These are phyloP conservation scores for Hyphantria cunea DNA, from an alignment of 1,140 invertebrate species.

Conservation along the genomic window DNA sequence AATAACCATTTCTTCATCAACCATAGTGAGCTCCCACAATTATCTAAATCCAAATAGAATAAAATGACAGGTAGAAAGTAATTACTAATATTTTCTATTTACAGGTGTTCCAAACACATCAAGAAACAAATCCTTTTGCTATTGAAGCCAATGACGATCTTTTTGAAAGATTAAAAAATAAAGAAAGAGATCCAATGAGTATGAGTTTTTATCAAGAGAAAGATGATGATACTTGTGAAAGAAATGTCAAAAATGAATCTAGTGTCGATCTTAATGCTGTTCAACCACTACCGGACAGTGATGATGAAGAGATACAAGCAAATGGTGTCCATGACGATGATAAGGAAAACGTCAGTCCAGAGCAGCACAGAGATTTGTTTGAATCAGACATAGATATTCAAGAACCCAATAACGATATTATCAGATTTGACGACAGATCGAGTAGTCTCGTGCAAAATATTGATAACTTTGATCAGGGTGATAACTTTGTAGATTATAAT, in stretches of 20 bases:
- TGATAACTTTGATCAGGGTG: constrained; percentile 43
- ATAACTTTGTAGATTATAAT: constrained; percentile 63
- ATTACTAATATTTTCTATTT: constrained; percentile 31
- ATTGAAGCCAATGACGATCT: constrained; percentile 74
- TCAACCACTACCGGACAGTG: constrained; percentile 83
- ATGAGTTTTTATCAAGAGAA: constrained; percentile 87
- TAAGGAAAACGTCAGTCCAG: constrained; percentile 69
- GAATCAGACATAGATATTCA: constrained; percentile 35
- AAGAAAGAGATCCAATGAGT: constrained; percentile 85
- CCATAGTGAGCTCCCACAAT: no score
- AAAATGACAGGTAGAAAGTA: no score
- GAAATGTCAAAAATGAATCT: constrained; percentile 52
- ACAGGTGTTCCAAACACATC: constrained; percentile 71
- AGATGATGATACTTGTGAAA: constrained; percentile 82
- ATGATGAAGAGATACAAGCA: constrained; percentile 79
- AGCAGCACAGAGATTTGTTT: constrained; percentile 44
- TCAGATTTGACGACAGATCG: constrained; percentile 57
- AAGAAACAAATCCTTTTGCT: constrained; percentile 71
- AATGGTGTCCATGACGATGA: constrained; percentile 60
- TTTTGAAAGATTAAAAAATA: constrained; percentile 79
- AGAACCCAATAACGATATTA: constrained; percentile 71
- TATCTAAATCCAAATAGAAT: no score
- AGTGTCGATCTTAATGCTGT: constrained; percentile 85
- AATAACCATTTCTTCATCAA: no score
- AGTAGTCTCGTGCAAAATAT: constrained; percentile 45